phyloP scores from a whole-genome alignment of 2,797 vertebrate species.

The Oreortyx pictus region DNA sequence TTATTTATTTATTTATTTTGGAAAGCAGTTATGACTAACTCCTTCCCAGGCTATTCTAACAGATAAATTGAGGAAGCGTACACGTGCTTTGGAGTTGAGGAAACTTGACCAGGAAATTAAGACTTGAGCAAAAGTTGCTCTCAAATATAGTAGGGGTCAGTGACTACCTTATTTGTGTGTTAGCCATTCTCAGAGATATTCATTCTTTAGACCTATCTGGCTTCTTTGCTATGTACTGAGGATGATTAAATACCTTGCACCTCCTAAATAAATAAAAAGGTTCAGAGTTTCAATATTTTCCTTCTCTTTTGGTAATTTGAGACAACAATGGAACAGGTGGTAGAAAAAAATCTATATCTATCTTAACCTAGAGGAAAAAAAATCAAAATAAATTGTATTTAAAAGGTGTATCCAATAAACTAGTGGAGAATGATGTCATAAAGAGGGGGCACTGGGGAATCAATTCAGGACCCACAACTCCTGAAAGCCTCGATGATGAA shows the following conservation, averaged over 20 bases:
- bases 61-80: neutral
- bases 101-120: neutral
- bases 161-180: neutral
- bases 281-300: slow-evolving; percentile 25
- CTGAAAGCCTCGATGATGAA: neutral
- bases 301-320: neutral
- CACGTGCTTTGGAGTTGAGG: neutral
- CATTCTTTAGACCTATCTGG: neutral
- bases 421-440: neutral
- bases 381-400: slow-evolving; percentile 19
- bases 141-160: neutral
- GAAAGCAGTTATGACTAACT: neutral
- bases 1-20: too few species aligned
- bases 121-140: neutral
- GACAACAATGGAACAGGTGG: neutral
- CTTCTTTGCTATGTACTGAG: neutral
- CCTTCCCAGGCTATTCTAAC: neutral
- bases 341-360: slow-evolving; percentile 14
- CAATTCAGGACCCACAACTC: neutral
- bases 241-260: neutral
- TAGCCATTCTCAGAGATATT: neutral
- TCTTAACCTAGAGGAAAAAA: neutral
- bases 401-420: neutral
- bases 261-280: slow-evolving; percentile 21
- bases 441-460: neutral